Base-by-base conservation (phyloP, 2,797 vertebrate species). In the Thalassophryne amazonica region DNA sequence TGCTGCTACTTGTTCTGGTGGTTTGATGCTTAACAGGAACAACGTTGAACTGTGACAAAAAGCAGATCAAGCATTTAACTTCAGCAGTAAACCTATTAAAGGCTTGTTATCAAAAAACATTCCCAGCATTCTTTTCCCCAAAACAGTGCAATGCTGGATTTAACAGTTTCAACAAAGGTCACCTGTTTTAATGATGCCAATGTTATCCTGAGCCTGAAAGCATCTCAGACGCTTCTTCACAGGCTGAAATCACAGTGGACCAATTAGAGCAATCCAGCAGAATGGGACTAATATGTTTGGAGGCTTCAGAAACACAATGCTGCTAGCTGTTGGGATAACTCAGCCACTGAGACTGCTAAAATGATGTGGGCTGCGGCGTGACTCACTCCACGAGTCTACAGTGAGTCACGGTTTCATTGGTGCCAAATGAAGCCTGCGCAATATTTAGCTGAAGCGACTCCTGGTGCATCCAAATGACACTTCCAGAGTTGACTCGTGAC, bases 391-490 rank as follows among this genome's bases (percentile, higher is more conserved):
- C 33, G 66, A 69, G 63, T 73, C 67, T 67, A 15, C 58, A 21
- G 52, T 78, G 80, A 83, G 33, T 80, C 77, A 78, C 31, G 34
- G 55, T 42, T 72, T 75, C 66, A 59, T 70, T 68, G 49, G 46
- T 60, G 78, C 69, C 79, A 69, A 81, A 83, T 77, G 78, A 79
- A 61, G 66, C 81, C 65, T 73, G 68, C 9, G 38, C 60, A 71
- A 68, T 76, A 64, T 77, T 83, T 78, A 78, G 73, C 66, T 3
- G 53, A 2, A 36, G 69, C 32, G 51, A 63, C 72, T 74, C 77
- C 78, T 71, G 0, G 46, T 43, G 63, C 58, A 72, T 78, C 37
- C 60, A 65, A 73, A 76, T 73, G 70, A 67, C 59, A 39, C 67
- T 34, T 19, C 18, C 60, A 49, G 58, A 69, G 70, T n/a, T 9